Evolutionary conservation across 2,113 vertebrate species (phyloP), one percentile per base, ranked within the genome.

Genomic region (Xiphorhynchus elegans): DNA sequence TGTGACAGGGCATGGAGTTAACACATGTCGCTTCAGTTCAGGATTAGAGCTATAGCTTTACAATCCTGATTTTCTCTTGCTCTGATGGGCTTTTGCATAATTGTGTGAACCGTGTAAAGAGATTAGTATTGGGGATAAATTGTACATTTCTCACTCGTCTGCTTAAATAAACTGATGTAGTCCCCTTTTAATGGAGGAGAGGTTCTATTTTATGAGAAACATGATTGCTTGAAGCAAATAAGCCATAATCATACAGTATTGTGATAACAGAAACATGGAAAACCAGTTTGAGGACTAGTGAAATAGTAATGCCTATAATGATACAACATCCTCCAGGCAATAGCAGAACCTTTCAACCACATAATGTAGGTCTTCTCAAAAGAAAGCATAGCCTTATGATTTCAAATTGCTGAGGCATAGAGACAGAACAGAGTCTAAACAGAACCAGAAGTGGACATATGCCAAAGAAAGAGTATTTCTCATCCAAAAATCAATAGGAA

Each of bases 301-400:
- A 69, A 93, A 82, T 44, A 68, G 83, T 84, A 67, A 72, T 66
- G 33, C n/a, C 20, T 29, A 11, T 93, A 80, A 86, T 53, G 85
- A 90, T 91, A 89, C 88, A 92, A 79, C 75, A 78, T 89, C 74
- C 42, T 89, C 29, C 72, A 90, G 85, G 73, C 91, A 90, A 52
- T 31, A 93, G 72, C 90, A 94, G 23, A 83, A 76, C 47, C 56
- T 92, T 94, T 90, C 76, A 94, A 90, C 75, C 78, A 85, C 89
- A 68, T 91, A 94, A 96, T 97, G 95, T 95, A 93, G 82, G 84
- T 68, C 35, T 72, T 97, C 83, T 92, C 16, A 64, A 89, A 95
- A 87, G 67, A 89, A 63, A 89, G 89, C n/a, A 40, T 82, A 86
- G 76, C 25, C 53, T 84, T 90, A 63, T 91, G 84, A 78, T 58